A percentile compares a stretch with the other conserved stretches of the same genome.
Evolutionary conservation across 2,113 vertebrate species (phyloP).

Genomic region (Amphilophus citrinellus): DNA sequence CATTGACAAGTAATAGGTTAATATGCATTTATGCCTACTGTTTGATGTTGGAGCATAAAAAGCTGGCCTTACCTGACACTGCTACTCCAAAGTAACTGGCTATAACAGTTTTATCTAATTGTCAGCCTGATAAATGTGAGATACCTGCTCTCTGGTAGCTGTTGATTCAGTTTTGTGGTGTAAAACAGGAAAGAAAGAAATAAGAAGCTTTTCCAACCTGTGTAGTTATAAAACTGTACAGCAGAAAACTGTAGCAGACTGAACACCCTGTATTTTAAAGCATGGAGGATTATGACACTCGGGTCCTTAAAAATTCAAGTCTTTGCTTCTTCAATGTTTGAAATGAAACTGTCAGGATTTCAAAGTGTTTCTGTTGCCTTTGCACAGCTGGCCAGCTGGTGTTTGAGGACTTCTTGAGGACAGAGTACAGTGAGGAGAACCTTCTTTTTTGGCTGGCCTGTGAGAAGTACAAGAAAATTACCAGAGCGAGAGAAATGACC

Average conservation of each 20-base stretch:
- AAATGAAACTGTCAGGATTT: constrained; percentile 4
- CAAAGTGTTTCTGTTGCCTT: background rate
- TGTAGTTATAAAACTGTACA: background rate
- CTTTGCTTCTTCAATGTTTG: background rate
- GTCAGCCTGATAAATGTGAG: background rate
- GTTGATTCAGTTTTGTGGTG: background rate
- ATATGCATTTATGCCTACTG: background rate
- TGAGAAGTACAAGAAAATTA: constrained; percentile 86
- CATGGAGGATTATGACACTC: background rate
- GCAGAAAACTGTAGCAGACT: background rate
- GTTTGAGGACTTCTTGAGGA: constrained; percentile 87
- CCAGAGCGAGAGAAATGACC: constrained; percentile 72
- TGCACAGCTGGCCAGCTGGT: constrained; percentile 83
- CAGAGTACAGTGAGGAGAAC: constrained; percentile 91
- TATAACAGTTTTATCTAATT: background rate
- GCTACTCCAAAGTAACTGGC: no score
- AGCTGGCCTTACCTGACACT: background rate
- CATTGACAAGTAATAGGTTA: background rate
- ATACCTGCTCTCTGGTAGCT: no score
- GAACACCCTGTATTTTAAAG: background rate
- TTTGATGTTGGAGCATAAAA: background rate
- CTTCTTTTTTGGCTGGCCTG: constrained; percentile 89
- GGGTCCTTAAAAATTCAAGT: background rate
- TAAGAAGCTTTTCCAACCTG: background rate
- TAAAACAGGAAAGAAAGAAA: background rate